phyloP scores from a whole-genome alignment of 2,113 vertebrate species.

The Murina feae region DNA sequence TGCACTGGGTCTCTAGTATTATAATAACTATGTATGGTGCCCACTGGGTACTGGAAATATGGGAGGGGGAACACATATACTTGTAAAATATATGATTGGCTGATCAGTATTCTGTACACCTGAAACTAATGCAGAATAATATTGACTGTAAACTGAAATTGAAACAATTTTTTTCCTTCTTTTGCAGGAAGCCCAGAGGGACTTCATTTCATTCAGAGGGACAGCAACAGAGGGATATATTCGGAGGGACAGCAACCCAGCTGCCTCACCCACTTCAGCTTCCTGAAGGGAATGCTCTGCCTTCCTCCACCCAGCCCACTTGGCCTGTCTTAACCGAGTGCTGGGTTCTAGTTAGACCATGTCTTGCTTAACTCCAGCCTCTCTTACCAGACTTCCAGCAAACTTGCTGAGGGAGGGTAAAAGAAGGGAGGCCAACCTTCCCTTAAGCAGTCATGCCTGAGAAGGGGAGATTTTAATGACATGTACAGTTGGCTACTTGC shows the following conservation, averaged over 20 bases:
- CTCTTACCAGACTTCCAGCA: neutral
- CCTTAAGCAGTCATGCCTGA: neutral
- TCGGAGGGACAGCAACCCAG: slow-evolving; percentile 1
- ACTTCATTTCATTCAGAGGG: neutral
- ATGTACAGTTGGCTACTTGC: neutral
- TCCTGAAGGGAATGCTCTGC: neutral
- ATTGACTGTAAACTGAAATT: neutral
- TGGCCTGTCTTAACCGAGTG: slow-evolving; percentile 18
- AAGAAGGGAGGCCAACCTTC: neutral
- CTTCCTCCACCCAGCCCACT: neutral
- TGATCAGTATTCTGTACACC: neutral
- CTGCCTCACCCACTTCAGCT: neutral
- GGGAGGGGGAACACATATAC: neutral
- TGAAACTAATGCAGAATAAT: neutral
- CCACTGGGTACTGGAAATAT: neutral
- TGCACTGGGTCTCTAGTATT: no score
- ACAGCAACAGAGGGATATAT: neutral
- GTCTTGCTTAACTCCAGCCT: neutral
- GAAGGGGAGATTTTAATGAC: slow-evolving; percentile 29
- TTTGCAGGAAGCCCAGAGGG: slow-evolving; percentile 33
- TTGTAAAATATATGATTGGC: neutral
- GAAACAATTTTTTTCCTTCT: neutral
- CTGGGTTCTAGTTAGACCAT: slow-evolving; percentile 9
- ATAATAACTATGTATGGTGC: neutral
- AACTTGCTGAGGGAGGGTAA: neutral